Base-by-base conservation (phyloP, 2,888 invertebrate species). In the Physocephala rufipes region DNA sequence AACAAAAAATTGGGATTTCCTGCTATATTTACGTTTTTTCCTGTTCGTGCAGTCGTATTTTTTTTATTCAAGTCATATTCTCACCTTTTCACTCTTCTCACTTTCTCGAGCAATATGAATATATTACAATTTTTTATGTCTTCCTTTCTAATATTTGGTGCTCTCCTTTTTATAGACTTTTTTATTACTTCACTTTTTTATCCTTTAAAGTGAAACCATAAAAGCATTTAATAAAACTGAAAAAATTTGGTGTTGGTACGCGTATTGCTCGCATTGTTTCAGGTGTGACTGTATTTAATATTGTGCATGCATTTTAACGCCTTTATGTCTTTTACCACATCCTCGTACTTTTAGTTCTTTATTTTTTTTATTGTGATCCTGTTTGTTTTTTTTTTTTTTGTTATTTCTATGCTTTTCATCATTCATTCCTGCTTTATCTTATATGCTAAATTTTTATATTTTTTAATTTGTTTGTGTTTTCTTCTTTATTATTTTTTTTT, bases 121-220 rank as follows among this genome's bases (percentile, higher is more conserved):
- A 59, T 53, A 21, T 53, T 21, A 21, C 47, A 21, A 19, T 21
- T 47, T 47, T 61, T 66, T n/a, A 28, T 63, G 36, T 24, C 5
- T 43, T 63, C 45, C 45, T 36, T 19, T 24, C 12, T 24, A 5
- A 45, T 63, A 13, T 63, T 63, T 16, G 36, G 43, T 43, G n/a
- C 21, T 53, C 19, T 53, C 53, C 21, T 2, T 21, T 21, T 21
- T 21, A n/a, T 21, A 16, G 49, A n/a, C n/a, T 49, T 49, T 49
- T 49, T 49, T 49, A 49, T 53, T 53, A 21, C 21, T n/a, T 53
- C 21, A 28, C 36, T n/a, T 61, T 36, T 66, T 66, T 28, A 66
- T 66, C 66, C 66, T 66, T 66, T 66, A 21, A 66, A 66, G n/a
- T 26, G 66, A 51, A n/a, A 51, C 51, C 66, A 66, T 30, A 51